phyloP scores from a whole-genome alignment of 1,140 invertebrate species.

The Halesus radiatus region DNA sequence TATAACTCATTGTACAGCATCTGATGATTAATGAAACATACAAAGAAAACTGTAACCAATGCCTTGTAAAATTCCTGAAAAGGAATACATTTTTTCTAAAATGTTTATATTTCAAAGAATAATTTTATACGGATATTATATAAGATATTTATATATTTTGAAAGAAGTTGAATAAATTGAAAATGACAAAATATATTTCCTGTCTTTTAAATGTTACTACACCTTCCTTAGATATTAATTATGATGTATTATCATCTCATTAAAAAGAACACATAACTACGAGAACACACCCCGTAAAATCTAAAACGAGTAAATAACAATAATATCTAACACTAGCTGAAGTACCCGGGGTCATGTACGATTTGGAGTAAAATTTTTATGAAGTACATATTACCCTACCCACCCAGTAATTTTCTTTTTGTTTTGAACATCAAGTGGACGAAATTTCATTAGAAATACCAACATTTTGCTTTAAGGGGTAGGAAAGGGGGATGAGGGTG shows the following conservation, averaged over 20 bases:
- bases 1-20: not conserved
- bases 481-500: too few relatives aligned
- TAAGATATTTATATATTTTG: conserved; percentile 48
- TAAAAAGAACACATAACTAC: not conserved
- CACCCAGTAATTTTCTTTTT: too few relatives aligned
- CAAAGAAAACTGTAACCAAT: conserved; percentile 34
- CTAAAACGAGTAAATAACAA: not conserved
- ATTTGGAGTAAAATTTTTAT: too few relatives aligned
- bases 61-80: conserved; percentile 21
- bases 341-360: too few relatives aligned
- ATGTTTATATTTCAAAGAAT: conserved; percentile 44
- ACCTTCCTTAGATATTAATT: not conserved
- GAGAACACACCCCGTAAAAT: too few relatives aligned
- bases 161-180: conserved; percentile 44
- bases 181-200: conserved; percentile 32
- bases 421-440: too few relatives aligned
- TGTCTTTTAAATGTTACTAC: not conserved
- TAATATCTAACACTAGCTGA: too few relatives aligned
- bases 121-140: conserved; percentile 56
- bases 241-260: not conserved
- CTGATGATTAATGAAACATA: not conserved
- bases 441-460: too few relatives aligned
- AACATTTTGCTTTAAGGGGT: too few relatives aligned
- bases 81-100: conserved; percentile 11
- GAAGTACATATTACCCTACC: too few relatives aligned